Conservation (phyloP, 2,888 invertebrate species). For the Hemaris fuciformis region DNA sequence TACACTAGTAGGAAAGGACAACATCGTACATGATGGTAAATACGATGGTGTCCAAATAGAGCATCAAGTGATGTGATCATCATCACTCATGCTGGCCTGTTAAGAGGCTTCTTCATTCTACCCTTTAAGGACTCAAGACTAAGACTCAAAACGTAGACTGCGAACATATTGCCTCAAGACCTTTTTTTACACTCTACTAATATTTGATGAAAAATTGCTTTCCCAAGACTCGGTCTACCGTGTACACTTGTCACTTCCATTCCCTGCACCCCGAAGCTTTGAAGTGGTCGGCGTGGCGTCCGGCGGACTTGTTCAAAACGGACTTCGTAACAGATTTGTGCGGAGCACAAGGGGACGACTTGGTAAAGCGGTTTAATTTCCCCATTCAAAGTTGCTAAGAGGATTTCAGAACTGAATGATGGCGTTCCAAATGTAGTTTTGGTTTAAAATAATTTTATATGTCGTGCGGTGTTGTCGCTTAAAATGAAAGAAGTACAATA, state of each 20-base stretch:
- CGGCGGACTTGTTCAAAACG: constrained; percentile 33
- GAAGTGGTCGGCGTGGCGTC: constrained; percentile 34
- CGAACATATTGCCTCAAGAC: no score
- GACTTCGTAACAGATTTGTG: constrained; percentile 41
- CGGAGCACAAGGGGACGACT: constrained; percentile 31
- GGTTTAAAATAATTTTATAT: neutral
- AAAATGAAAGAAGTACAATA: neutral
- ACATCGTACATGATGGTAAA: no score
- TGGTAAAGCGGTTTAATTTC: constrained; percentile 52
- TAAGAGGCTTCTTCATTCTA: no score
- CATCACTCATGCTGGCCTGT: no score
- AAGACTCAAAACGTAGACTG: no score
- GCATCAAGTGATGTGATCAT: no score
- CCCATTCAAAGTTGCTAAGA: constrained; percentile 48
- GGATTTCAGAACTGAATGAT: constrained; percentile 46
- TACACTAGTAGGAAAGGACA: no score
- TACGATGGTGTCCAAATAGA: no score
- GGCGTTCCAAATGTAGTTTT: neutral
- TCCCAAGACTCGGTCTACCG: neutral
- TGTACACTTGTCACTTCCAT: neutral
- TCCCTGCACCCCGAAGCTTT: constrained; percentile 26
- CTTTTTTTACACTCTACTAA: neutral
- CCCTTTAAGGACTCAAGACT: no score
- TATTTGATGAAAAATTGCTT: neutral
- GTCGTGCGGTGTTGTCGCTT: neutral